phyloP scores from a whole-genome alignment of 2,797 vertebrate species.

The Crypturellus tataupa region DNA sequence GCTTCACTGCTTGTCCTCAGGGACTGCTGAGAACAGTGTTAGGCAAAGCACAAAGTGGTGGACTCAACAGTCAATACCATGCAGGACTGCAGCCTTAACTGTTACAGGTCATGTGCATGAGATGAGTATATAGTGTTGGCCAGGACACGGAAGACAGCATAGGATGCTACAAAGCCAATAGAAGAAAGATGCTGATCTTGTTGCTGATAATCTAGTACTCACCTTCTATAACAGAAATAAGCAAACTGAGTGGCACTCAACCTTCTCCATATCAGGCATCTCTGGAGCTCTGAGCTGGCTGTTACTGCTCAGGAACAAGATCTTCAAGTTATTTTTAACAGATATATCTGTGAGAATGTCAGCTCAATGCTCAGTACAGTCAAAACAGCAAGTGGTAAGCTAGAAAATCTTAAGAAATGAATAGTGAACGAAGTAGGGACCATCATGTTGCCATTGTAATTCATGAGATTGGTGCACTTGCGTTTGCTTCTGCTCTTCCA shows the following conservation, averaged over 20 bases:
- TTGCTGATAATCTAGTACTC: background rate
- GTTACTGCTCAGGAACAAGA: background rate
- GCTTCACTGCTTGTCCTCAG: background rate
- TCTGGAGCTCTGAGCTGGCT: slow-evolving; percentile 13
- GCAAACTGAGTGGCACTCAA: background rate
- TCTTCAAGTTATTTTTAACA: background rate
- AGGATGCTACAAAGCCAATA: background rate
- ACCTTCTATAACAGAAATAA: background rate
- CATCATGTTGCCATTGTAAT: rapidly evolving
- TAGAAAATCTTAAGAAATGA: background rate
- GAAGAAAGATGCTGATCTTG: background rate
- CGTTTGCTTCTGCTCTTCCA: rapidly evolving
- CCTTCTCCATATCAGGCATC: background rate
- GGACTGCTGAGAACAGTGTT: background rate
- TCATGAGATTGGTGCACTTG: background rate
- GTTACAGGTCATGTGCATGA: background rate
- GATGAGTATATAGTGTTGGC: background rate
- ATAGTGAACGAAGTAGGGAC: background rate
- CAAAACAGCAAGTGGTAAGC: slow-evolving; percentile 24
- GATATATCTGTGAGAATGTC: background rate
- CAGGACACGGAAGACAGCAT: background rate
- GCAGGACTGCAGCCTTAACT: background rate
- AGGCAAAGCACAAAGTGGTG: background rate
- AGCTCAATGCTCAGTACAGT: slow-evolving; percentile 3
- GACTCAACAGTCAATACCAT: background rate